These are phyloP conservation scores for Magallana angulata DNA, from an alignment of 1,140 invertebrate species.

Conservation along the genomic window DNA sequence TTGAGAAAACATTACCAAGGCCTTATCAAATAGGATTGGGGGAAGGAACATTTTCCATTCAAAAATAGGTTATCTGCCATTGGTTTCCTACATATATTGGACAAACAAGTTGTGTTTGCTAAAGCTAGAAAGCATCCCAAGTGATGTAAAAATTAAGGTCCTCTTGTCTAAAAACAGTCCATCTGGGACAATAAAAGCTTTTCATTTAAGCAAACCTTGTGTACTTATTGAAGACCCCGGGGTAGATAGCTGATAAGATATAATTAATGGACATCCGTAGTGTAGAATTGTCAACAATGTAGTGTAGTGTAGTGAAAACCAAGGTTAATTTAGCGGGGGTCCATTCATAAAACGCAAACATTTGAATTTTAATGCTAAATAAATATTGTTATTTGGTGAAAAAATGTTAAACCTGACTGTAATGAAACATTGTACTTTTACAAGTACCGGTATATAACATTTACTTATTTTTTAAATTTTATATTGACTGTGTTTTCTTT, in stretches of 20 bases:
- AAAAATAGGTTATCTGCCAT: background rate
- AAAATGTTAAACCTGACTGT: too few relatives aligned
- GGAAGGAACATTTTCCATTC: slow-evolving; percentile 1
- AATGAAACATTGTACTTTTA: too few relatives aligned
- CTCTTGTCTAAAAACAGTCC: background rate
- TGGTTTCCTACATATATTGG: background rate
- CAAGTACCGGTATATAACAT: too few relatives aligned
- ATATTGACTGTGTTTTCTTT: too few relatives aligned
- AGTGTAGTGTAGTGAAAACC: background rate
- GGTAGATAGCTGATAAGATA: background rate
- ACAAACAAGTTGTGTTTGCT: background rate
- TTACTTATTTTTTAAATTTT: too few relatives aligned
- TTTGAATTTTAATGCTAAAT: too few relatives aligned
- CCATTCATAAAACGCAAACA: too few relatives aligned
- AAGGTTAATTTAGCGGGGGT: too few relatives aligned
- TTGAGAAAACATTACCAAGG: slow-evolving; percentile 20
- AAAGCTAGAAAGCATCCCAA: slow-evolving; percentile 4
- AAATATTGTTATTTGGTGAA: too few relatives aligned
- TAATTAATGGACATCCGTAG: background rate
- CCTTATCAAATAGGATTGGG: background rate
- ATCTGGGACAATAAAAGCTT: background rate
- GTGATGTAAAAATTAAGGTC: slow-evolving; percentile 14
- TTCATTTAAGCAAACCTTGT: background rate
- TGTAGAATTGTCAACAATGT: background rate
- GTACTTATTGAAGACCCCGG: background rate